Evolutionary conservation across 2,797 vertebrate genomes (phyloP), one percentile per base, ranked within the genome.

Genomic region (Poeciliopsis presidionis): DNA sequence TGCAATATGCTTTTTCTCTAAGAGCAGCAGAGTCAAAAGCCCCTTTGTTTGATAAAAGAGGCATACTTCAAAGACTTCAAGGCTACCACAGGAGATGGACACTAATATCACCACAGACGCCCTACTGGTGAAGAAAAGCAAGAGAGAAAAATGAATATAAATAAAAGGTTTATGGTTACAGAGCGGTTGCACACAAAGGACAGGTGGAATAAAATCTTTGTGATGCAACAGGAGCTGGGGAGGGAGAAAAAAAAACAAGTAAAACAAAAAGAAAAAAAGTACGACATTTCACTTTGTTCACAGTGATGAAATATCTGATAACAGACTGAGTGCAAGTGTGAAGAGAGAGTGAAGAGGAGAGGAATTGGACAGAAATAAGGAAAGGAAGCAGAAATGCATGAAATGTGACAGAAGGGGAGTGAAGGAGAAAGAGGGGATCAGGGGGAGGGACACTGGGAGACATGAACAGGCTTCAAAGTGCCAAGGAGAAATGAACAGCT

Each of bases 401-500:
- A 91, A 89, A 90, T 83, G 84, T 72, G 88, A 88, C 87, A 92
- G 86, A 91, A 91, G 88, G 86, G 67, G 85, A 90, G 87, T 8
- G 78, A 86, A 87, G 89, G 86, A 82, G 89, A 82, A 88, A 90
- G 74, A 57, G 75, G 79, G 80, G 87, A 88, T 92, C 81, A 86
- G 85, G 88, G 85, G 93, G 92, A 91, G 92, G 92, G 89, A 90
- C 88, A 81, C 63, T 18, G 74, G 78, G 82, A 92, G 91, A 91
- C 85, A 87, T 72, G 78, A 90, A 87, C 87, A 90, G 85, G 92
- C 93, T 93, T 94, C 93, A 94, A 94, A 94, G 93, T 90, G 85
- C 84, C 85, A 89, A 86, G 84, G 86, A 90, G 87, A 93, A 89
- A 88, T 82, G 88, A 94, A 94, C 94, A 95, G 93, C 94, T 95